Conservation (phyloP, 2,113 vertebrate genomes). For the Setophaga kirtlandii region DNA sequence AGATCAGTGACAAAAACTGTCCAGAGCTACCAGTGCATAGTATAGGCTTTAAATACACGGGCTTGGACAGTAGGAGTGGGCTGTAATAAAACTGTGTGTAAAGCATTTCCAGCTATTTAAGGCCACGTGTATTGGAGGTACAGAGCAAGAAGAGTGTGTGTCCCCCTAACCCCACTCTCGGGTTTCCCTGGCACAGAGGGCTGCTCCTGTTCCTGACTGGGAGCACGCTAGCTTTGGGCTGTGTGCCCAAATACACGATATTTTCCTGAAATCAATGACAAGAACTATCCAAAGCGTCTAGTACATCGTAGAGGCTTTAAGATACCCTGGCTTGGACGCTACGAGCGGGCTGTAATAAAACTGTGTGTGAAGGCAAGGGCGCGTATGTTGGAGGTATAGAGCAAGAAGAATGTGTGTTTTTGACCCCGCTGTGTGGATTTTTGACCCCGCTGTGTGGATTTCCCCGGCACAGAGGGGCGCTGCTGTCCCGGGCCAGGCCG, state of each 20-base stretch:
- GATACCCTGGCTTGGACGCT: fast-evolving
- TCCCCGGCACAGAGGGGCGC: too few species aligned
- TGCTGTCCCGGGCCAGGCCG: too few species aligned
- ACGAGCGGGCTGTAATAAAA: not conserved
- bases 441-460: not conserved
- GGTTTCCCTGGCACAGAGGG: too few species aligned
- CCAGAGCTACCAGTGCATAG: not conserved
- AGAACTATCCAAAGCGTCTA: not conserved
- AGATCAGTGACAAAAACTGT: not conserved
- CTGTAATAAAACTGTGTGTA: fast-evolving
- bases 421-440: not conserved
- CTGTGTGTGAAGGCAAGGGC: fast-evolving
- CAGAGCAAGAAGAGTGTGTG: too few species aligned
- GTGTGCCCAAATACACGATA: too few species aligned
- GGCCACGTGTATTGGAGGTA: fast-evolving
- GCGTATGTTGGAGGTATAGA: fast-evolving
- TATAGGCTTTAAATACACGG: not conserved
- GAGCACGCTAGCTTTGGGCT: too few species aligned
- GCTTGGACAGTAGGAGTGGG: not conserved
- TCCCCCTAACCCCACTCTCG: too few species aligned
- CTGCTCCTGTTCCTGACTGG: too few species aligned
- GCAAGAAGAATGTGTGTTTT: too few species aligned
- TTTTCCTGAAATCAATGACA: too few species aligned
- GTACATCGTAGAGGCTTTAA: not conserved
- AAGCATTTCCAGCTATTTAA: not conserved